These are phyloP conservation scores for Drosophila gunungcola DNA, from an alignment of 1,140 invertebrate genomes.

Conservation along the genomic window DNA sequence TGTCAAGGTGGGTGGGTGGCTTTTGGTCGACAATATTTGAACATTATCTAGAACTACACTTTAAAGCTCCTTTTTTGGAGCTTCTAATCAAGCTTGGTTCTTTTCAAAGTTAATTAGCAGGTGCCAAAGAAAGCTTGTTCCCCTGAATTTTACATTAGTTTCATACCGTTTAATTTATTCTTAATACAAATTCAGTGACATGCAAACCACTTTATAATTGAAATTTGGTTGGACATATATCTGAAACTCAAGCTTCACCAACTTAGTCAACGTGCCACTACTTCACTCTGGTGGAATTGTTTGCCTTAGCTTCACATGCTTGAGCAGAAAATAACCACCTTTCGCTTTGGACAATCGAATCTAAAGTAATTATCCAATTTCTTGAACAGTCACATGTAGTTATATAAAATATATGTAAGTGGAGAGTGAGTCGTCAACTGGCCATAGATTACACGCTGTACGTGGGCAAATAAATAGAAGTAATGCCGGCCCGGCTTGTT, in stretches of 20 bases:
- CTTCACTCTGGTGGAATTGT: background rate
- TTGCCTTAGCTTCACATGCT: slow-evolving; percentile 8
- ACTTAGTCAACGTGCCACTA: slow-evolving; percentile 3
- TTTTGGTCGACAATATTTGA: background rate
- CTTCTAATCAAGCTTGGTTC: slow-evolving; percentile 12
- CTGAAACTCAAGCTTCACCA: background rate
- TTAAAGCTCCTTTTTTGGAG: slow-evolving; percentile 2
- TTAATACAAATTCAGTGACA: too few species aligned
- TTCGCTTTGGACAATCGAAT: slow-evolving; percentile 21
- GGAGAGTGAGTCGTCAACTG: slow-evolving; percentile 14
- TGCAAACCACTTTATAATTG: too few species aligned
- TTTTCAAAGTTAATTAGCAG: slow-evolving; percentile 12
- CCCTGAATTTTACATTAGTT: too few species aligned
- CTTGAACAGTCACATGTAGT: slow-evolving; percentile 18
- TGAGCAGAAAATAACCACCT: slow-evolving; percentile 20
- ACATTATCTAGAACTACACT: background rate
- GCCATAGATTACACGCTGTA: slow-evolving; percentile 28
- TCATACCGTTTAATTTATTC: too few species aligned
- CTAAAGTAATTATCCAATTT: slow-evolving; percentile 40
- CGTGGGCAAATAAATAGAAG: slow-evolving; percentile 41
- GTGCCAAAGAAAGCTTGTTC: background rate
- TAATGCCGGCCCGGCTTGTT: slow-evolving; percentile 9
- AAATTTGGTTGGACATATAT: background rate
- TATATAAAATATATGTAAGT: slow-evolving; percentile 11
- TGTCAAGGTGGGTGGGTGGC: background rate